These are phyloP conservation scores for Leptinotarsa tumamoca DNA, from an alignment of 2,888 invertebrate species.

Conservation along the genomic window DNA sequence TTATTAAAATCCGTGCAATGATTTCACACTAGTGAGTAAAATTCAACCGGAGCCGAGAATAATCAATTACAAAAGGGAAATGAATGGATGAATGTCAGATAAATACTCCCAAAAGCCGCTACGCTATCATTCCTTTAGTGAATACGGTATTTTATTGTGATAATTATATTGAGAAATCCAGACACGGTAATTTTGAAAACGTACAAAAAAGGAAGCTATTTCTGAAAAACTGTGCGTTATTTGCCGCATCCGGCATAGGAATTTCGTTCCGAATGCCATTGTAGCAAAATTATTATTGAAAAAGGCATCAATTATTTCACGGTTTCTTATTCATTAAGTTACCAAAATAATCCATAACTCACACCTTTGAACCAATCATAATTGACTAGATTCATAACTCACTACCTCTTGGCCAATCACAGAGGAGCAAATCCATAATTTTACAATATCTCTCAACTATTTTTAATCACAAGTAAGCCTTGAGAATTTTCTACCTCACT, in stretches of 20 bases:
- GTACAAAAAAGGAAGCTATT: neutral
- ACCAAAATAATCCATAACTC: too few species aligned
- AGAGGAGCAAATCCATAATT: too few species aligned
- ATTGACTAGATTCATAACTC: too few species aligned
- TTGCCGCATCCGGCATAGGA: neutral
- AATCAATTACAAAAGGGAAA: slow-evolving; percentile 34
- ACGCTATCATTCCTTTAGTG: slow-evolving; percentile 27
- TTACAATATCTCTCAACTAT: too few species aligned
- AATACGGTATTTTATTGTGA: slow-evolving; percentile 8
- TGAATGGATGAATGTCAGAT: slow-evolving; percentile 25
- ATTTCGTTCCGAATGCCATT: neutral
- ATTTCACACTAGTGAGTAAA: slow-evolving; percentile 36
- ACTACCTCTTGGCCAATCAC: too few species aligned
- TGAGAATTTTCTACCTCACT: too few species aligned
- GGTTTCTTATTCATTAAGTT: too few species aligned
- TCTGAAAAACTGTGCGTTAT: neutral
- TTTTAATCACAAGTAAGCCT: too few species aligned
- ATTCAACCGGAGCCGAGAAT: slow-evolving; percentile 34
- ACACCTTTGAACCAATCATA: too few species aligned
- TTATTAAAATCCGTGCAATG: slow-evolving; percentile 19
- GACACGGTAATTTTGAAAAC: neutral
- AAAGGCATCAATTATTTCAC: too few species aligned
- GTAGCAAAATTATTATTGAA: too few species aligned
- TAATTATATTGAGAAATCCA: slow-evolving; percentile 16
- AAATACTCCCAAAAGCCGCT: slow-evolving; percentile 24